phyloP scores from a whole-genome alignment of 2,888 invertebrate species.

The Drosophila cognata region DNA sequence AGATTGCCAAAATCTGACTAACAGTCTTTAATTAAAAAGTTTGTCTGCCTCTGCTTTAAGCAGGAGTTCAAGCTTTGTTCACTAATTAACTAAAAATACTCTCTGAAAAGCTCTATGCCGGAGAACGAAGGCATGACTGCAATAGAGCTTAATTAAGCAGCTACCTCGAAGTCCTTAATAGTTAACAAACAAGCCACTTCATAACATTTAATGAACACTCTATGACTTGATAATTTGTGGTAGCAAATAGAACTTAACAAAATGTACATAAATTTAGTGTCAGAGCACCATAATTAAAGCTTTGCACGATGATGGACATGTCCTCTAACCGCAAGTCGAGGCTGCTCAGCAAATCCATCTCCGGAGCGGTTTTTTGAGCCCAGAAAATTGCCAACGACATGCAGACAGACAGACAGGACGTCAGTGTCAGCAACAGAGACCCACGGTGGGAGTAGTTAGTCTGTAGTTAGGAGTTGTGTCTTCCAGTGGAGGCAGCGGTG shows the following conservation, averaged over 20 bases:
- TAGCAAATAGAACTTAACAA: conserved; percentile 72
- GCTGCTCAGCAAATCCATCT: conserved; percentile 23
- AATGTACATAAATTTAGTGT: conserved; percentile 79
- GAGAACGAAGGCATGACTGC: not conserved
- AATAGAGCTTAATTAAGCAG: conserved; percentile 9
- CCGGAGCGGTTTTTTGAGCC: conserved; percentile 27
- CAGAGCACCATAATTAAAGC: conserved; percentile 76
- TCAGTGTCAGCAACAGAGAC: conserved; percentile 9
- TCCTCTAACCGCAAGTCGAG: conserved; percentile 54
- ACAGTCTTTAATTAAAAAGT: conserved; percentile 7
- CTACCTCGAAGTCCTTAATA: conserved; percentile 19
- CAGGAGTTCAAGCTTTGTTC: not conserved
- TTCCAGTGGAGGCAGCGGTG: conserved; percentile 18
- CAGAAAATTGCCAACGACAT: conserved; percentile 18
- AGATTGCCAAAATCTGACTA: conserved; percentile 4
- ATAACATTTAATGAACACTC: conserved; percentile 74
- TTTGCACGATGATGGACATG: conserved; percentile 71
- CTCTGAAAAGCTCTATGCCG: not conserved
- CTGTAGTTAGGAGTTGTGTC: conserved; percentile 20
- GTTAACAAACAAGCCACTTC: conserved; percentile 33
- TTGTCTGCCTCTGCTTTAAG: conserved; percentile 7
- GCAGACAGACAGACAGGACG: conserved; percentile 3
- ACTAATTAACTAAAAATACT: conserved; percentile 12
- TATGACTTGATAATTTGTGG: conserved; percentile 80
- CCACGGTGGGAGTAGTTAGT: conserved; percentile 8